phyloP scores from a whole-genome alignment of 2,888 invertebrate species.

The Notocelia uddmanniana region DNA sequence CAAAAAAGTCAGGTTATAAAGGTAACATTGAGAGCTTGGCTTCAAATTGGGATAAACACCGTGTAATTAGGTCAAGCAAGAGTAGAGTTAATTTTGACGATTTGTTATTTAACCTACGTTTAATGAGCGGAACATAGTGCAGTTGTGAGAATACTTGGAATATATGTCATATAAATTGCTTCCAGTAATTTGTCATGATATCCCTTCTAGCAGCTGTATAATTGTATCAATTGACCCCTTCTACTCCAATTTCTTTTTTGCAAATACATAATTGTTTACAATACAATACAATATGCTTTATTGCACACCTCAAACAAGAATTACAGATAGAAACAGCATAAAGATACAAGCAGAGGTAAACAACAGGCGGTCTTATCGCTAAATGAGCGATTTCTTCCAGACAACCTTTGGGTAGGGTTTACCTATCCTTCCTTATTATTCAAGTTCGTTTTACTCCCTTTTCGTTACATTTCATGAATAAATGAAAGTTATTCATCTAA shows the following conservation, averaged over 20 bases:
- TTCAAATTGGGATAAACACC: not conserved
- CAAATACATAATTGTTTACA: too few species aligned
- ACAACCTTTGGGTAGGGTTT: too few species aligned
- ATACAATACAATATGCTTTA: too few species aligned
- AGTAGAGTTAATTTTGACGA: not conserved
- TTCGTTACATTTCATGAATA: not conserved
- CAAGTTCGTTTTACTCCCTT: not conserved
- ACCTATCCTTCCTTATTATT: not conserved
- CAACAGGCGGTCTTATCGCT: too few species aligned
- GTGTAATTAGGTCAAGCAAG: not conserved
- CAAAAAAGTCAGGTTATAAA: constrained; percentile 12
- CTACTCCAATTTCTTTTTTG: too few species aligned
- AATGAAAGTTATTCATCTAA: not conserved
- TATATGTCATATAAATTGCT: constrained; percentile 8
- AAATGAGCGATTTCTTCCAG: too few species aligned
- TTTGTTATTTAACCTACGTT: not conserved
- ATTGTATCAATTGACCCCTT: constrained; percentile 1
- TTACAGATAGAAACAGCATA: too few species aligned
- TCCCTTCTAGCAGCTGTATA: not conserved
- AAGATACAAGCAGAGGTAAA: too few species aligned
- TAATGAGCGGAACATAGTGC: constrained; percentile 20
- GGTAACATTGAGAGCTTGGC: not conserved
- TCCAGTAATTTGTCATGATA: not conserved
- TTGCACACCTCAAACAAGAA: too few species aligned
- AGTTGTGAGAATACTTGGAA: not conserved